These are phyloP conservation scores for Hassar affinis DNA, from an alignment of 2,113 vertebrate genomes.

Conservation along the genomic window DNA sequence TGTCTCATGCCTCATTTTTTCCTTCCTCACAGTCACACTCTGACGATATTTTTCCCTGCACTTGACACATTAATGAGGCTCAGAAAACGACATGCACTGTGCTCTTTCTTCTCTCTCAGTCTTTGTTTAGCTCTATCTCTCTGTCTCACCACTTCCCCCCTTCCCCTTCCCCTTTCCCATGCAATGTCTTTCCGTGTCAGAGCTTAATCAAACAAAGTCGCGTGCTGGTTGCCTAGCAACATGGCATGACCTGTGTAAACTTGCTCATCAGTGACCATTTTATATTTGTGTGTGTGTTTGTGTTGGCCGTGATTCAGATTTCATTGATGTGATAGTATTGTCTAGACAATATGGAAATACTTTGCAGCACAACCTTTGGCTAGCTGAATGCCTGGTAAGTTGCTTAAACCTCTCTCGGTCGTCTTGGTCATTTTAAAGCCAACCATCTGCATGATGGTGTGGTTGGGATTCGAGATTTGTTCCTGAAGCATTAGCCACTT, in stretches of 20 bases:
- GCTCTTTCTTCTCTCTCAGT: not conserved
- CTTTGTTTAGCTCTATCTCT: conserved; percentile 14
- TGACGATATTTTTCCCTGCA: conserved; percentile 37
- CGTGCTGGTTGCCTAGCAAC: conserved; percentile 64
- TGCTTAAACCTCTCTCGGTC: conserved; percentile 29
- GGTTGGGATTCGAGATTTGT: conserved; percentile 33
- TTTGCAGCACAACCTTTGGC: conserved; percentile 19
- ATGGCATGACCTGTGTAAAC: conserved; percentile 53
- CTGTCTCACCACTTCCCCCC: no score
- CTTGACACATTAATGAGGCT: conserved; percentile 49
- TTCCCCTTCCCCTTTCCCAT: conserved; percentile 39
- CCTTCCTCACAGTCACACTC: conserved; percentile 37
- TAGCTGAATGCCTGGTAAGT: conserved; percentile 40
- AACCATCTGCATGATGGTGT: conserved; percentile 29
- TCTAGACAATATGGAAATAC: conserved; percentile 46
- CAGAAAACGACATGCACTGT: conserved; percentile 36
- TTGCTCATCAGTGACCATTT: conserved; percentile 49
- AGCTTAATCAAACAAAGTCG: conserved; percentile 72
- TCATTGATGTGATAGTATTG: conserved; percentile 19
- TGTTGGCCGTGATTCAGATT: not conserved
- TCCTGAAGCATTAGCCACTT: conserved; percentile 39
- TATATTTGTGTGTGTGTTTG: conserved; percentile 59
- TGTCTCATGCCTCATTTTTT: conserved; percentile 35
- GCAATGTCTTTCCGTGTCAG: conserved; percentile 69
- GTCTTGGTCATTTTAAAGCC: conserved; percentile 25